phyloP scores from a whole-genome alignment of 2,888 invertebrate genomes.

The Entomobrya proxima region DNA sequence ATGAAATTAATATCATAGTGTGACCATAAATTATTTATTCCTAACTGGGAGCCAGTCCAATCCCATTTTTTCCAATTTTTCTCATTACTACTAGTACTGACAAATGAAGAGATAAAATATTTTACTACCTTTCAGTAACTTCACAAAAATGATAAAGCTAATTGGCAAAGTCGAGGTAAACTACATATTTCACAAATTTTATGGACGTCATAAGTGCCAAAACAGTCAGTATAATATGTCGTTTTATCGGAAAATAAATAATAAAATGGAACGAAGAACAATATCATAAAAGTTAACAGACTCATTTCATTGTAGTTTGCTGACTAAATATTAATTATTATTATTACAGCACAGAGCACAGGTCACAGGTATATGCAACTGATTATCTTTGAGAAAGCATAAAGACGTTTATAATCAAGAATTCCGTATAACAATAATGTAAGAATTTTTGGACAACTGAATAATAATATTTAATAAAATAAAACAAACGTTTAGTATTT shows the following conservation, averaged over 20 bases:
- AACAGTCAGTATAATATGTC: background rate
- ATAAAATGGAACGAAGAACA: constrained; percentile 12
- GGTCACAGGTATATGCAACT: background rate
- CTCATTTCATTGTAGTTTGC: constrained; percentile 32
- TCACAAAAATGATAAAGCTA: background rate
- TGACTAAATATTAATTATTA: constrained; percentile 22
- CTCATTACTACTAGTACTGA: background rate
- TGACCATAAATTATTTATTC: background rate
- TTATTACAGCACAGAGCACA: constrained; percentile 13
- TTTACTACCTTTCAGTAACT: background rate
- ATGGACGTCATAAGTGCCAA: constrained; percentile 6
- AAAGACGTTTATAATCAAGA: background rate
- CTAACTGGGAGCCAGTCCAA: background rate
- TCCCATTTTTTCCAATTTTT: background rate
- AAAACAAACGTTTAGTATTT: background rate
- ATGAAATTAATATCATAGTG: background rate
- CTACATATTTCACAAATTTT: background rate
- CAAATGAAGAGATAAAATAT: background rate
- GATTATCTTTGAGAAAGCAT: constrained; percentile 1
- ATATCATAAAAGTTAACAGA: constrained; percentile 31
- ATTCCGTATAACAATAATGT: background rate
- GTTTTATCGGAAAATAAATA: background rate
- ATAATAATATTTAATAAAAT: constrained; percentile 9
- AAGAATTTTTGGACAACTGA: background rate
- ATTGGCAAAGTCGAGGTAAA: background rate